phyloP scores from a whole-genome alignment of 1,140 invertebrate species.

The Pantala flavescens region DNA sequence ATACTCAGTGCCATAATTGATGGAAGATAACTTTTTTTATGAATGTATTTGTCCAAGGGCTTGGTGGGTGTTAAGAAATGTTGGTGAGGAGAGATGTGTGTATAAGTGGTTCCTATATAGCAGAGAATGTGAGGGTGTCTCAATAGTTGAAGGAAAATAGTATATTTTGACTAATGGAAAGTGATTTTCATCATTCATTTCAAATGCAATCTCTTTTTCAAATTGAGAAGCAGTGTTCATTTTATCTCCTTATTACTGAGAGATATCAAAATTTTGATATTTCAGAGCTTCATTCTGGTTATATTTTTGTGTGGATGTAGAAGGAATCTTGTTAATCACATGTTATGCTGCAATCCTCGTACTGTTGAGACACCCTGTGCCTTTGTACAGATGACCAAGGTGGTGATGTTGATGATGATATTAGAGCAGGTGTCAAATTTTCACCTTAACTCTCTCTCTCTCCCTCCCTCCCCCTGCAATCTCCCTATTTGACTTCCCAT shows the following conservation, averaged over 20 bases:
- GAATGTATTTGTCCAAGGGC: slow-evolving; percentile 8
- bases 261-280: no score
- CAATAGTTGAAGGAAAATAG: background rate
- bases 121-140: slow-evolving; percentile 7
- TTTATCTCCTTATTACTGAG: no score
- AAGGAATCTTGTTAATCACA: no score
- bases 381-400: slow-evolving; percentile 8
- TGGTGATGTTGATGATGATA: slow-evolving; percentile 5
- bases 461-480: background rate
- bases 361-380: slow-evolving; percentile 7
- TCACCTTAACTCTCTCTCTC: background rate
- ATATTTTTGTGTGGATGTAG: no score
- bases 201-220: no score
- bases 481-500: background rate
- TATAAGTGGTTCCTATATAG: slow-evolving; percentile 7
- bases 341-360: background rate
- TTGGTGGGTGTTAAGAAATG: slow-evolving; percentile 5
- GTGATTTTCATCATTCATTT: no score
- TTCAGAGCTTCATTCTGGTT: no score
- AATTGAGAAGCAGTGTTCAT: no score
- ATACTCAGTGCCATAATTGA: slow-evolving; percentile 9
- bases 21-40: slow-evolving; percentile 8
- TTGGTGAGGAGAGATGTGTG: slow-evolving; percentile 4
- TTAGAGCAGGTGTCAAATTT: slow-evolving; percentile 9
- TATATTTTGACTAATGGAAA: no score